Conservation (phyloP, 2,113 vertebrate genomes). For the Corydoras sp. region DNA sequence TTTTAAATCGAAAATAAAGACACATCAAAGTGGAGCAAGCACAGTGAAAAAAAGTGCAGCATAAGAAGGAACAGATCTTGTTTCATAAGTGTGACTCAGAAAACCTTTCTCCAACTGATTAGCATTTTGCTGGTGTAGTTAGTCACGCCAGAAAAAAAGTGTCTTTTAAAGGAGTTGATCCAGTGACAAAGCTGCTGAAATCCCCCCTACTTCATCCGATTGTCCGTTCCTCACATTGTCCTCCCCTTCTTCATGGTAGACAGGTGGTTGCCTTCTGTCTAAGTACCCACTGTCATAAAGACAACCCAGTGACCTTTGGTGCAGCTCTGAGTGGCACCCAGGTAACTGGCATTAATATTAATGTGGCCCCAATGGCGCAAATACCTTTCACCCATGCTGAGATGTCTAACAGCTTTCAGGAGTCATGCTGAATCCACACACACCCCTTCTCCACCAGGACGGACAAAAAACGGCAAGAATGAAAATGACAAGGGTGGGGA, state of each 20-base stretch:
- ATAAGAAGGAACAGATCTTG: too few species aligned
- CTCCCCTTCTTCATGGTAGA: constrained; percentile 9
- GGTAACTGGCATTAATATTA: constrained; percentile 47
- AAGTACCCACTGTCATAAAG: constrained; percentile 39
- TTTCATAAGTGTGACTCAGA: too few species aligned
- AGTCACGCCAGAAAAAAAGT: too few species aligned
- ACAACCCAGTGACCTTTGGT: constrained; percentile 38
- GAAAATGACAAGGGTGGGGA: neutral
- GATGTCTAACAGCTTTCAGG: constrained; percentile 32
- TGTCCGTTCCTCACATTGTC: too few species aligned
- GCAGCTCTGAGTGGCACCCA: constrained; percentile 40
- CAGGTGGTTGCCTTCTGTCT: constrained; percentile 41
- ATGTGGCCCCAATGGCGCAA: constrained; percentile 33
- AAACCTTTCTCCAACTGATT: too few species aligned
- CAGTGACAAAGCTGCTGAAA: too few species aligned
- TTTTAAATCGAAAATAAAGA: too few species aligned
- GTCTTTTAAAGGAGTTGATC: too few species aligned
- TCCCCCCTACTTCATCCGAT: too few species aligned
- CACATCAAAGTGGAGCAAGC: neutral
- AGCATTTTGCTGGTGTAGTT: too few species aligned
- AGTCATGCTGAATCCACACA: constrained; percentile 28
- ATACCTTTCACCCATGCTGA: constrained; percentile 17
- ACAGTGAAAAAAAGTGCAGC: neutral
- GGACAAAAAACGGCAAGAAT: constrained; percentile 22
- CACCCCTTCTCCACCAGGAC: constrained; percentile 8